phyloP scores from a whole-genome alignment of 2,113 vertebrate genomes.

The Oreocharis arfaki region DNA sequence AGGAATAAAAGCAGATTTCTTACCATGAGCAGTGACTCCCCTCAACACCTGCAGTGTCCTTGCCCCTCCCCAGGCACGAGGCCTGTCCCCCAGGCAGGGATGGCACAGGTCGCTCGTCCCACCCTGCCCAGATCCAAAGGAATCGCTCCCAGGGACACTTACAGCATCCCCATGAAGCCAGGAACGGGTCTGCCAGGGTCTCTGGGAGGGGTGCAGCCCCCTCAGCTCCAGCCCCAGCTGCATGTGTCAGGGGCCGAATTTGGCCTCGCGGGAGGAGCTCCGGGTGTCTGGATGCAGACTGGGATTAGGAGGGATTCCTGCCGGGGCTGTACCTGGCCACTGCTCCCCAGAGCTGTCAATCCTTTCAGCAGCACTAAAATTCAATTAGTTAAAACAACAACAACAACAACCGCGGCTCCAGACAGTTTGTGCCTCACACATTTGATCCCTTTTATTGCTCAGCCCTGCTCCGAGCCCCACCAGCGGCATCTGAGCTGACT shows the following conservation, averaged over 20 bases:
- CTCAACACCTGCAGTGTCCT: not conserved
- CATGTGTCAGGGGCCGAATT: not conserved
- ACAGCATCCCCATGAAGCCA: not conserved
- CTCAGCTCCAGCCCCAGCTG: not conserved
- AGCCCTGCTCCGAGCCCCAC: not conserved
- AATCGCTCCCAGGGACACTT: not conserved
- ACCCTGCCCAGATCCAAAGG: not conserved
- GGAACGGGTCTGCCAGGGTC: not conserved
- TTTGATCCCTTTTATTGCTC: slow-evolving; percentile 54
- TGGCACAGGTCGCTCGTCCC: rapidly evolving
- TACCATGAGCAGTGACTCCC: not conserved
- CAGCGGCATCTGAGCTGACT: slow-evolving; percentile 49
- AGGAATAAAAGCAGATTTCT: not conserved
- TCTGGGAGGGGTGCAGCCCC: not conserved
- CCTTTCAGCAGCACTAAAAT: slow-evolving; percentile 50
- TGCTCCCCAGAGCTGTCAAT: slow-evolving; percentile 38
- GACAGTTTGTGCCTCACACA: slow-evolving; percentile 35
- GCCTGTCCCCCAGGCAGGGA: rapidly evolving
- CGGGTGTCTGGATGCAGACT: not conserved
- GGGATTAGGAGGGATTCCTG: slow-evolving; percentile 7
- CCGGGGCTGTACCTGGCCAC: not conserved
- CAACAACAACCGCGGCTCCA: slow-evolving; percentile 36
- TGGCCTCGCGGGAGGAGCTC: not conserved
- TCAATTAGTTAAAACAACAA: slow-evolving; percentile 63
- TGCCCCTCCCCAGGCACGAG: not conserved